Percentiles rank a stretch among this genome's conserved stretches.
These are phyloP conservation scores for Telmatochromis brichardi DNA, from an alignment of 2,113 vertebrate genomes.

Conservation along the genomic window DNA sequence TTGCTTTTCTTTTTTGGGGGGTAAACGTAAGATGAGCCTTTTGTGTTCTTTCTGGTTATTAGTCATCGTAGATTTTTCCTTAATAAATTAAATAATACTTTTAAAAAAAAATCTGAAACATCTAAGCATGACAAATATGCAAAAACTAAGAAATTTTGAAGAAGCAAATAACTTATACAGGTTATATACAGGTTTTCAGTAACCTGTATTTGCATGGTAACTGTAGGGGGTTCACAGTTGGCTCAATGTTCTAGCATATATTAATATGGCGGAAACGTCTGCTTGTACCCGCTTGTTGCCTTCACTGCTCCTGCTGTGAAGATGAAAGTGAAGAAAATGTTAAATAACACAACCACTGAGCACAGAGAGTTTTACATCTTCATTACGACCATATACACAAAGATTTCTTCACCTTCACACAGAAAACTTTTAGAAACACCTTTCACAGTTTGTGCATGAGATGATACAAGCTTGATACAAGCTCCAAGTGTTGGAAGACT, in stretches of 20 bases:
- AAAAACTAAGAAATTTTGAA: not conserved
- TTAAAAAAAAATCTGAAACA: fast-evolving
- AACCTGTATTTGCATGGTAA: not conserved
- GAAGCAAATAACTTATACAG: not conserved
- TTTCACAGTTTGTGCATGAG: not conserved
- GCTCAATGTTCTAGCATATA: not conserved
- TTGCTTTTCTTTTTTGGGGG: not conserved
- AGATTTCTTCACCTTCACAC: not conserved
- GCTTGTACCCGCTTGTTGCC: not conserved
- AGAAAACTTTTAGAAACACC: not conserved
- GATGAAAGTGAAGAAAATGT: not conserved
- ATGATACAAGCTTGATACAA: not conserved
- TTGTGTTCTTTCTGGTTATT: not conserved
- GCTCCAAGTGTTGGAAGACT: not conserved
- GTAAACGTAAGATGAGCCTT: fast-evolving
- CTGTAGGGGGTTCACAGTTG: not conserved
- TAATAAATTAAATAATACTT: not conserved
- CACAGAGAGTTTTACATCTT: not conserved
- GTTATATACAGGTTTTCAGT: not conserved
- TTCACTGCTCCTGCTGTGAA: not conserved
- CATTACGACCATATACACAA: not conserved
- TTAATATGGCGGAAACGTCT: not conserved
- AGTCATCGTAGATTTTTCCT: not conserved
- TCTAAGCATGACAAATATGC: not conserved
- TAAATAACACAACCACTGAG: not conserved